Evolutionary conservation across 2,888 invertebrate species (phyloP).

Genomic region (Philonicus albiceps): DNA sequence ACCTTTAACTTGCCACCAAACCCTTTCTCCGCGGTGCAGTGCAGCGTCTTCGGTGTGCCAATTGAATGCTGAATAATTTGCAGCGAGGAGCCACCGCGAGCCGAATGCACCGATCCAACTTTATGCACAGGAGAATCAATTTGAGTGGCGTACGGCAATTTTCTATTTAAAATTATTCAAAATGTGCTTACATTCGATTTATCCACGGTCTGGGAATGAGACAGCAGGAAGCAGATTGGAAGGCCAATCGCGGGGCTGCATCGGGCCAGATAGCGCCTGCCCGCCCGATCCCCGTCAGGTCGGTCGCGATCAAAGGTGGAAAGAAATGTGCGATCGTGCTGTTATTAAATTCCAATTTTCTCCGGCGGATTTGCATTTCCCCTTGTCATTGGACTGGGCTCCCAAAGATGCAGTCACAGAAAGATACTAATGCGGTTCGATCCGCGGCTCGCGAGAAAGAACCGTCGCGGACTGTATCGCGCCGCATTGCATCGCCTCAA

Average conservation of each 20-base stretch:
- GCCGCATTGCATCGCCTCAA: neutral
- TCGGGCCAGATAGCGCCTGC: conserved; percentile 22
- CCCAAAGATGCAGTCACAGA: neutral
- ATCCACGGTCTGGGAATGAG: conserved; percentile 18
- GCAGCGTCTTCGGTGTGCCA: neutral
- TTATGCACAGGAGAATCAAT: conserved; percentile 19
- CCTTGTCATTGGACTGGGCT: neutral
- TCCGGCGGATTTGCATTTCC: conserved; percentile 36
- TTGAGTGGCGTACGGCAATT: conserved; percentile 34
- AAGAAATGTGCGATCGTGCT: conserved; percentile 37
- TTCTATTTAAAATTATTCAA: conserved; percentile 44
- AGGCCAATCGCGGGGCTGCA: conserved; percentile 19
- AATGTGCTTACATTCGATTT: conserved; percentile 39
- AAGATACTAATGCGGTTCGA: neutral
- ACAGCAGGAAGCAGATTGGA: conserved; percentile 19
- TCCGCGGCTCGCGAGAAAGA: neutral
- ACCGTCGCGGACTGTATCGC: neutral
- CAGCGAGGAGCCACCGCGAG: neutral
- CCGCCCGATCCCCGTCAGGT: neutral
- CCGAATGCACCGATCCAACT: neutral
- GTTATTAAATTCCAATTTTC: conserved; percentile 45
- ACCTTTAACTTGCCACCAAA: neutral
- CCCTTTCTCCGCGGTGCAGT: neutral
- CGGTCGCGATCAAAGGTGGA: conserved; percentile 32
- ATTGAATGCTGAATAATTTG: conserved; percentile 17